Evolutionary conservation across 1,140 invertebrate genomes (phyloP).

Genomic region (Bicyclus anynana): DNA sequence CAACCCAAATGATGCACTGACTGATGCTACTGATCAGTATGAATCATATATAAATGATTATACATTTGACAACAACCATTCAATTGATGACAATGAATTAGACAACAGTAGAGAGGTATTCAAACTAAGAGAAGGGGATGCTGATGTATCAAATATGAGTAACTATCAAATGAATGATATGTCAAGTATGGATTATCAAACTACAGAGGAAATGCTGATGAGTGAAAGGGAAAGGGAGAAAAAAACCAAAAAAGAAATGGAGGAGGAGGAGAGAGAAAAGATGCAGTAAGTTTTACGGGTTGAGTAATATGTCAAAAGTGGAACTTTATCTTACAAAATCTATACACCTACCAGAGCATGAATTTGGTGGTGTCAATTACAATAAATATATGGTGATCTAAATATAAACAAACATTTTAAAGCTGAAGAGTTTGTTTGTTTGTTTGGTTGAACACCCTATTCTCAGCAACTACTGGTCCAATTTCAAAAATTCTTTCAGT

Average conservation of each 20-base stretch:
- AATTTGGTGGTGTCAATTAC: too few relatives aligned
- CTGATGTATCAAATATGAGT: slow-evolving; percentile 49
- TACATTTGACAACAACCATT: slow-evolving; percentile 44
- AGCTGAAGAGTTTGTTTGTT: too few relatives aligned
- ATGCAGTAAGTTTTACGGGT: slow-evolving; percentile 92
- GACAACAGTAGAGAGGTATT: slow-evolving; percentile 30
- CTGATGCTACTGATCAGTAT: slow-evolving; percentile 55
- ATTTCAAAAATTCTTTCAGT: too few relatives aligned
- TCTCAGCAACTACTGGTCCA: too few relatives aligned
- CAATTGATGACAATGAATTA: slow-evolving; percentile 33
- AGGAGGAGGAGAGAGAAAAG: slow-evolving; percentile 93
- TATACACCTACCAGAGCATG: too few relatives aligned
- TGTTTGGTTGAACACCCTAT: too few relatives aligned
- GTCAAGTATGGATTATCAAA: slow-evolving; percentile 50
- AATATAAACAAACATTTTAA: too few relatives aligned
- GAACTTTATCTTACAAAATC: too few relatives aligned
- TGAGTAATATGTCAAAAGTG: too few relatives aligned
- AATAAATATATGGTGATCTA: too few relatives aligned
- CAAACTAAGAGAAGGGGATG: slow-evolving; percentile 29
- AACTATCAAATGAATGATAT: slow-evolving; percentile 53
- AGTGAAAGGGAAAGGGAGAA: slow-evolving; percentile 81
- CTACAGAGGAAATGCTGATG: slow-evolving; percentile 58
- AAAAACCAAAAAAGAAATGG: slow-evolving; percentile 89
- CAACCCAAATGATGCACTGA: slow-evolving; percentile 44
- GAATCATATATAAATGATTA: slow-evolving; percentile 64